Conservation (phyloP, 2,888 invertebrate genomes). For the Hirtodrosophila histrioides region DNA sequence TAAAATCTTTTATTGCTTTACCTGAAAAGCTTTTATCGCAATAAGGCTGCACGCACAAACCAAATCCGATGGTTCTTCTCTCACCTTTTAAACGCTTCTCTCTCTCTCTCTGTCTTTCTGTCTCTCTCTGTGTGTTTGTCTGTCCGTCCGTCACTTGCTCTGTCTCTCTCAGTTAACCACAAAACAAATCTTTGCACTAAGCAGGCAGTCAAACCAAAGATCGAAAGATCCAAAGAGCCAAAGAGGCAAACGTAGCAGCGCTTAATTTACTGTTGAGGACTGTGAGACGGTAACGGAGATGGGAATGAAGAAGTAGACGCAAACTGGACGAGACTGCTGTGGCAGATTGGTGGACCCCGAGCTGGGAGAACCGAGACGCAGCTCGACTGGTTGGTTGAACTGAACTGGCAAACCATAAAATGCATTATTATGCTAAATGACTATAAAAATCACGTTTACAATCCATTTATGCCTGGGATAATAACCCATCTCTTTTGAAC, state of each 20-base stretch:
- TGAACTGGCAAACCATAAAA: conserved; percentile 76
- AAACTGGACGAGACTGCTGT: not conserved
- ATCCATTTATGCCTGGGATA: conserved; percentile 83
- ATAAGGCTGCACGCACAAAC: conserved; percentile 26
- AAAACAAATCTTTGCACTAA: conserved; percentile 68
- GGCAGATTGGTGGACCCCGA: not conserved
- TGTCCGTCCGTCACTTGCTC: conserved; percentile 3
- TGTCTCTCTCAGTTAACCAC: conserved; percentile 17
- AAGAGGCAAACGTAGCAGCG: conserved; percentile 49
- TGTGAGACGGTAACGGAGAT: not conserved
- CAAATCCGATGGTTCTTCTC: conserved; percentile 3
- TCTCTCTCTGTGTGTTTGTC: not conserved
- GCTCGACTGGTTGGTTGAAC: conserved; percentile 3
- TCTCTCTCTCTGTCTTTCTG: not conserved
- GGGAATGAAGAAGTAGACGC: conserved; percentile 12
- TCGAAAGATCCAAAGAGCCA: conserved; percentile 25
- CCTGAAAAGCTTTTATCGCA: too few species aligned
- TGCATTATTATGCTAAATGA: conserved; percentile 84
- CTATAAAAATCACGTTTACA: conserved; percentile 84
- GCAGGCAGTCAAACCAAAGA: conserved; percentile 50
- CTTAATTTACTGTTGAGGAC: conserved; percentile 56
- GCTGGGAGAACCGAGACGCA: conserved; percentile 5
- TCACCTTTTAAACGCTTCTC: not conserved
- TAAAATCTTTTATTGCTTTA: too few species aligned
- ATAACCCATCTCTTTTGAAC: conserved; percentile 80